Base-by-base conservation (phyloP, 2,113 vertebrate species). In the Cathartes aura region DNA sequence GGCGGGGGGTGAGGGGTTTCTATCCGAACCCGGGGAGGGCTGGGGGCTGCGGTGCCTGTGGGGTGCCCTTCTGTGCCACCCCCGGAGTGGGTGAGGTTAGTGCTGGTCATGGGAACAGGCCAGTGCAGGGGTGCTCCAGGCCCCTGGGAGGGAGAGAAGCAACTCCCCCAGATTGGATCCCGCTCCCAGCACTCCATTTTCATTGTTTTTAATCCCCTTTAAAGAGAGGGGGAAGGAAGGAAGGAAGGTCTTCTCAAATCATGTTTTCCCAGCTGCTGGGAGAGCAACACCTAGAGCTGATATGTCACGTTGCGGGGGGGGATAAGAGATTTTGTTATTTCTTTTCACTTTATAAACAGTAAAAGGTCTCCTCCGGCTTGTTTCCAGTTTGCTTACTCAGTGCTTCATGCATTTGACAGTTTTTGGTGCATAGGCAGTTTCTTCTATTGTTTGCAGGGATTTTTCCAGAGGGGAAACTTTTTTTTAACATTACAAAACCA, bases 371-470 rank as follows among this genome's bases (percentile, higher is more conserved):
- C 93, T 96, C 94, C 70, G 1, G 78, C 80, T 66, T 68, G 91
- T 87, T 97, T 95, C 89, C 94, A 91, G 82, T 92, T 89, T 95
- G 96, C 97, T 96, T 96, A 93, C 94, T 97, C 89, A 91, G 94
- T 73, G 71, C 74, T 95, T 96, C 91, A 85, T 59, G 70, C n/a
- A 9, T 95, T 93, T 96, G 94, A 89, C 95, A 90, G 93, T 93
- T 96, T 91, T 75, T 87, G 91, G 95, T 94, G 94, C 89, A 94
- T 89, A 89, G 94, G 93, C 95, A 94, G 74, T 96, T 96, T 96
- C 89, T 97, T 85, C 96, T 96, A 96, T 96, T 94, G 95, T 97
- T 97, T 80, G 87, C 95, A 96, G 94, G 96, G 96, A 97, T 97
- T 97, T 97, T 97, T 97, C 97, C 94, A 97, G 95, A 96, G 97